These are phyloP conservation scores for Cremastinae sp. DNA, from an alignment of 2,888 invertebrate species.

Conservation along the genomic window DNA sequence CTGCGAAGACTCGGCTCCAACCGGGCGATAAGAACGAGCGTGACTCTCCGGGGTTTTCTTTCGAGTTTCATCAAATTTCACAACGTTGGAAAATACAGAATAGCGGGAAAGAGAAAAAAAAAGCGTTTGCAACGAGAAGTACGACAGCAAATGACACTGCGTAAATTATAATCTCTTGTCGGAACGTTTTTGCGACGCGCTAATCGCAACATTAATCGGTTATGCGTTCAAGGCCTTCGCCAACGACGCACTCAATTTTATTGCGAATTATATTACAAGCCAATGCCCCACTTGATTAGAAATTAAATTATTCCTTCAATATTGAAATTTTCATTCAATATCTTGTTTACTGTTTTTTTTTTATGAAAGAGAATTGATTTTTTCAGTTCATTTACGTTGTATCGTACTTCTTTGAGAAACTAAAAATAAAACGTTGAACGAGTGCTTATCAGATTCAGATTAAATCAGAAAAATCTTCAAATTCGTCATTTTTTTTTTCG, in stretches of 20 bases:
- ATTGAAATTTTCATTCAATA: too few species aligned
- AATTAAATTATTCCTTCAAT: too few species aligned
- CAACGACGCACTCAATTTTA: background rate
- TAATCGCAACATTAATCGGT: slow-evolving; percentile 46
- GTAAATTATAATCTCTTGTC: slow-evolving; percentile 32
- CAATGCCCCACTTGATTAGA: background rate
- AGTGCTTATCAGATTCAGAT: slow-evolving; percentile 26
- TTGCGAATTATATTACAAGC: slow-evolving; percentile 1
- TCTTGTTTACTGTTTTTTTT: too few species aligned
- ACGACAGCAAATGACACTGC: slow-evolving; percentile 39
- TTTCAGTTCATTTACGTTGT: too few species aligned
- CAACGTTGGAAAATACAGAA: slow-evolving; percentile 6
- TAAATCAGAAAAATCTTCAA: slow-evolving; percentile 5
- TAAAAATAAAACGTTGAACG: slow-evolving; percentile 6
- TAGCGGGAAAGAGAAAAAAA: background rate
- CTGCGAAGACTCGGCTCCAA: background rate
- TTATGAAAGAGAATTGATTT: background rate
- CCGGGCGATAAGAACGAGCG: slow-evolving; percentile 33
- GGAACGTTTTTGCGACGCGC: slow-evolving; percentile 21
- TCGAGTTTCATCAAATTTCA: slow-evolving; percentile 11
- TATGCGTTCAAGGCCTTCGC: slow-evolving; percentile 33
- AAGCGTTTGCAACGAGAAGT: background rate
- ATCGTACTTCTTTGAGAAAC: background rate
- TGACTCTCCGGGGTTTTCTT: slow-evolving; percentile 1
- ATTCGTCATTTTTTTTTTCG: background rate